phyloP scores from a whole-genome alignment of 2,888 invertebrate species.

The Ditula angustiorana region DNA sequence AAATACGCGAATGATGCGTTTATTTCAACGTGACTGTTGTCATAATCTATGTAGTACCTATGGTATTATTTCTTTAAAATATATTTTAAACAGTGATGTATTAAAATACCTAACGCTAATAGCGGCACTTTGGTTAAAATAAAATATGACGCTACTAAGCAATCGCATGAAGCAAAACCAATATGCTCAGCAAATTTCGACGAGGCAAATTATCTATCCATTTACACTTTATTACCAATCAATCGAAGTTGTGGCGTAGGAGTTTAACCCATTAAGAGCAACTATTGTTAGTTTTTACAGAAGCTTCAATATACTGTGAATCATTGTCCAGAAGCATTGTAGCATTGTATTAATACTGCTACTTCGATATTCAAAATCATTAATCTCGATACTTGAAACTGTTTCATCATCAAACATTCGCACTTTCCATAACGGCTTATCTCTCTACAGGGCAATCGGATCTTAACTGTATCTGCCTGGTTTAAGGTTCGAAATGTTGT shows the following conservation, averaged over 20 bases:
- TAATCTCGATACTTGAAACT: constrained; percentile 39
- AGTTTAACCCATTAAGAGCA: constrained; percentile 26
- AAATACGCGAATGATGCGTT: too few relatives aligned
- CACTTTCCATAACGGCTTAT: constrained; percentile 12
- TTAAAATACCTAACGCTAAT: background rate
- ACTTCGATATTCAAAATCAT: constrained; percentile 43
- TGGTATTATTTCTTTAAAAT: too few relatives aligned
- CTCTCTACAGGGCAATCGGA: background rate
- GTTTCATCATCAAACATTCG: constrained; percentile 24
- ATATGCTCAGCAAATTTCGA: background rate
- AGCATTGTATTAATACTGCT: constrained; percentile 41
- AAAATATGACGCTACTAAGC: background rate
- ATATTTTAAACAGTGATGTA: background rate
- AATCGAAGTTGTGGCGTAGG: constrained; percentile 25
- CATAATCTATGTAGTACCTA: too few relatives aligned
- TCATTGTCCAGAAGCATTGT: constrained; percentile 50
- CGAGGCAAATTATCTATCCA: constrained; percentile 11
- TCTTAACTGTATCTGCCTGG: background rate
- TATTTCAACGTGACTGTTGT: too few relatives aligned
- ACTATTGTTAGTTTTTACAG: constrained; percentile 40
- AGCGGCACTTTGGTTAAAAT: background rate
- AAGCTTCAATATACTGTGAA: constrained; percentile 43
- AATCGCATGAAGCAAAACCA: background rate
- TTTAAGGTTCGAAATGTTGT: constrained; percentile 23
- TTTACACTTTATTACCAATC: constrained; percentile 33